A percentile compares a stretch with the other conserved stretches of the same genome.
These are phyloP conservation scores for Chaetorhynchus papuensis DNA, from an alignment of 2,113 vertebrate species.

Conservation along the genomic window DNA sequence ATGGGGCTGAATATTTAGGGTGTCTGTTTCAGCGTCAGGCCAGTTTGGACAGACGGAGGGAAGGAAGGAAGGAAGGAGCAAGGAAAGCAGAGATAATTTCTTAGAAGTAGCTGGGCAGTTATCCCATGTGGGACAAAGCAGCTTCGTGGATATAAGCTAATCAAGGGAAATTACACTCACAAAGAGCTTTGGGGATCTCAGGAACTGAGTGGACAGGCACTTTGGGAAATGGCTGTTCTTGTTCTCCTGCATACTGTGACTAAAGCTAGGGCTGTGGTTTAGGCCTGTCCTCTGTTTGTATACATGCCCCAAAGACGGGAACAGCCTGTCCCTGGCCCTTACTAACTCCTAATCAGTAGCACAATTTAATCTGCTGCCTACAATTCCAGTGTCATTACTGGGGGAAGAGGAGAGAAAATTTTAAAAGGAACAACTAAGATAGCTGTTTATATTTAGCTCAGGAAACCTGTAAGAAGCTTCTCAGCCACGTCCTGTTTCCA, in stretches of 20 bases:
- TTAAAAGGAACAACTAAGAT: not conserved
- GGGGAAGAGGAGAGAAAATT: not conserved
- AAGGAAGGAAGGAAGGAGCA: not conserved
- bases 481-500: not conserved
- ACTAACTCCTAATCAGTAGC: not conserved
- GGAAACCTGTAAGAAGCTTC: not conserved
- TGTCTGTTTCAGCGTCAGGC: not conserved
- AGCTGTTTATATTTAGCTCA: not conserved
- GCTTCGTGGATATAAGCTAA: not conserved
- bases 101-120: not conserved
- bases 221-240: not conserved
- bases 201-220: not conserved
- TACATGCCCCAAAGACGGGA: not conserved
- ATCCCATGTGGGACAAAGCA: not conserved
- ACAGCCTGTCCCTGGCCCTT: not conserved
- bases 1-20: not conserved
- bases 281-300: not conserved
- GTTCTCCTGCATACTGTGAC: fast-evolving
- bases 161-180: not conserved
- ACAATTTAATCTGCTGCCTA: not conserved
- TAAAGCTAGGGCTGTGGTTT: not conserved
- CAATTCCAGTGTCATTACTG: not conserved
- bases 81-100: not conserved
- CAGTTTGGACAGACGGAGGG: not conserved
- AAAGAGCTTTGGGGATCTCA: not conserved